Evolutionary conservation across 1,140 invertebrate species (phyloP).

Genomic region (Propsilocerus akamusi): DNA sequence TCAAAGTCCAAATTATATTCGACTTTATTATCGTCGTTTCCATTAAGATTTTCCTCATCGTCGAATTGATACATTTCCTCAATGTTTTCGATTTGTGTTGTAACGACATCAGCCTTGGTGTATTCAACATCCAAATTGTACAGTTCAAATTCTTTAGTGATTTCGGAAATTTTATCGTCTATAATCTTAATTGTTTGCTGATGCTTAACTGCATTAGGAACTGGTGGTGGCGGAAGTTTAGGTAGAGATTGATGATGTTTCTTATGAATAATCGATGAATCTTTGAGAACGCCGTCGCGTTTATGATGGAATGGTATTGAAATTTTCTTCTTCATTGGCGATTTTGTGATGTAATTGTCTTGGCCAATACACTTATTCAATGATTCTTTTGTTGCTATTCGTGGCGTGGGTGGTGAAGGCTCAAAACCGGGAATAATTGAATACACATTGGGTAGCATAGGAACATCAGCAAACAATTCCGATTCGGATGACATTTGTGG

Average conservation of each 20-base stretch:
- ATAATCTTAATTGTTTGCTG: slow-evolving; percentile 2
- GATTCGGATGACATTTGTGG: slow-evolving; percentile 17
- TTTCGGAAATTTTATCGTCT: slow-evolving; percentile 7
- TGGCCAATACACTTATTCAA: slow-evolving; percentile 16
- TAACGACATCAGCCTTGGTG: slow-evolving; percentile 1
- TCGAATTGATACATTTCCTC: neutral
- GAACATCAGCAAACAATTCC: slow-evolving; percentile 27
- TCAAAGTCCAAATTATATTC: slow-evolving; percentile 1
- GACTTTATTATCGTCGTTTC: neutral
- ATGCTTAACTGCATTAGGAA: slow-evolving; percentile 2
- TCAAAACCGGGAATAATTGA: slow-evolving; percentile 30
- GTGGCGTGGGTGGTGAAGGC: neutral
- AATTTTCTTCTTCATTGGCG: neutral
- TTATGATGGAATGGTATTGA: neutral
- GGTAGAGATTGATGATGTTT: neutral
- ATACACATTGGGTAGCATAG: slow-evolving; percentile 31
- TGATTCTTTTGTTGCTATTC: slow-evolving; percentile 7
- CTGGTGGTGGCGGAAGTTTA: neutral
- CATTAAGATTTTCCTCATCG: neutral
- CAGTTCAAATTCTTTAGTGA: slow-evolving; percentile 23
- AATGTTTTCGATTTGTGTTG: neutral
- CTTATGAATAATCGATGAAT: no score
- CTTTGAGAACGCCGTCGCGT: slow-evolving; percentile 2
- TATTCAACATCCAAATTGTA: slow-evolving; percentile 24
- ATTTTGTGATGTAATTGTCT: slow-evolving; percentile 23